Evolutionary conservation across 2,797 vertebrate species (phyloP).

Genomic region (Tenualosa ilisha): DNA sequence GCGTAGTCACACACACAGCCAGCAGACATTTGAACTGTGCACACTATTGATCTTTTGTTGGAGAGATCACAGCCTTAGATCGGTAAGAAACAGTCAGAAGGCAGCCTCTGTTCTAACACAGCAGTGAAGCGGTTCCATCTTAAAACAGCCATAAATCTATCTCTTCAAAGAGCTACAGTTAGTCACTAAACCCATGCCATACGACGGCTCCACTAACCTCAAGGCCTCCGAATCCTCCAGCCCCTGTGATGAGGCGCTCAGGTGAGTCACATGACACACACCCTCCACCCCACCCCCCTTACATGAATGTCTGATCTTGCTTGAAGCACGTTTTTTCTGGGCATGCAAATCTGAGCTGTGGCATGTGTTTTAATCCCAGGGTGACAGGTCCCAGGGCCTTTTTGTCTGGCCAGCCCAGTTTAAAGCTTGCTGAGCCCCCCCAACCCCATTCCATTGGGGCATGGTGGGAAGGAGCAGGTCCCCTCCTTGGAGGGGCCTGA

Average conservation of each 20-base stretch:
- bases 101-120: neutral
- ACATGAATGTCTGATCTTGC: neutral
- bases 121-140: neutral
- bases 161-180: neutral
- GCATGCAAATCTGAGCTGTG: neutral
- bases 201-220: neutral
- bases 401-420: neutral
- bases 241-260: neutral
- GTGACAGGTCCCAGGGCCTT: neutral
- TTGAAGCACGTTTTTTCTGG: neutral
- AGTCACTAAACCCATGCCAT: neutral
- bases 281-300: neutral
- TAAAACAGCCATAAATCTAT: neutral
- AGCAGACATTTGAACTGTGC: neutral
- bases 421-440: neutral
- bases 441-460: neutral
- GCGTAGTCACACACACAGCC: neutral
- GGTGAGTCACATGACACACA: neutral
- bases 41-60: neutral
- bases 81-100: neutral
- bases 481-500: neutral
- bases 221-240: neutral
- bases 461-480: neutral
- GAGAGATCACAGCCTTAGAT: neutral
- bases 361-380: neutral